Evolutionary conservation across 2,797 vertebrate species (phyloP), one percentile per base, ranked within the genome.

Genomic region (Myripristis murdjan): DNA sequence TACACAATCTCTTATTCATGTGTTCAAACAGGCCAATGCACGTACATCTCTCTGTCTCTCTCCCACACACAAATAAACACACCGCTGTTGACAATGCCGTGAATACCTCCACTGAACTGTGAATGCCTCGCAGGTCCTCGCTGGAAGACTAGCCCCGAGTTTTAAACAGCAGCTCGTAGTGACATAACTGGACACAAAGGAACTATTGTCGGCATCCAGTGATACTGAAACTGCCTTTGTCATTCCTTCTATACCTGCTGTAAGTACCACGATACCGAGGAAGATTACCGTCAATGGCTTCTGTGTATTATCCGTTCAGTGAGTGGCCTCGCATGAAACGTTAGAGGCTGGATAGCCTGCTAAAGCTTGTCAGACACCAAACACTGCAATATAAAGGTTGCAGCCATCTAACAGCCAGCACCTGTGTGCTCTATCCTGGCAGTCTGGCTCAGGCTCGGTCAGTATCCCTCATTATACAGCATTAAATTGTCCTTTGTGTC

Each of bases 161-260:
- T 82, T 69, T 67, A 55, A 75, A 58, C 72, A 37, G 75, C 74
- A 79, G 75, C 75, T 79, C 72, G 61, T 22, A 51, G 80, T 85
- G 86, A 88, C 83, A 85, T 79, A 77, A 86, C 79, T 61, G 75
- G 72, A 75, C 78, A 93, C 84, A 86, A 88, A 86, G 83, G 62
- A 55, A 52, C 83, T 78, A 75, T 89, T 90, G 87, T 92, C 71
- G 63, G 48, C 64, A 61, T 39, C 57, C 54, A 73, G 26, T 77
- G 81, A 84, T 72, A 75, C 78, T 82, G 77, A 91, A 92, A 87
- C 54, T 77, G 73, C 58, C 83, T 80, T 87, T 91, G 80, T 87
- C 71, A 63, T 77, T 72, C 51, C 52, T n/a, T 77, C 81, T 78
- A 79, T 85, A 72, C 55, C 74, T 63, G 71, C 55, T 64, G 43